Base-by-base conservation (phyloP, 2,888 invertebrate species). In the Zhuqinia jingwanae region DNA sequence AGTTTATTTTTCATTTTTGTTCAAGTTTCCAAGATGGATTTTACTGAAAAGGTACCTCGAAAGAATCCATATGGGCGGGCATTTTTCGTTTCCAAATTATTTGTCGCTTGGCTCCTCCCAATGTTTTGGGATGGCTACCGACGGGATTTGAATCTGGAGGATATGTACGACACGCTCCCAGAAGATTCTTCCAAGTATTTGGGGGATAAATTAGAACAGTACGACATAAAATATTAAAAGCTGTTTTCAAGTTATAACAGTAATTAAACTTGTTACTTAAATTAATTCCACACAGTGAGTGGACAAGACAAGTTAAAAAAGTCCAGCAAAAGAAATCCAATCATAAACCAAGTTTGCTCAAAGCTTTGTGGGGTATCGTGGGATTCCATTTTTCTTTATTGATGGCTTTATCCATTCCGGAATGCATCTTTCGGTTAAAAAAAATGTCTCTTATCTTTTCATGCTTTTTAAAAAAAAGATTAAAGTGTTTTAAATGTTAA, bases 91-190 rank as follows among this genome's bases (percentile, higher is more conserved):
- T 95, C 95, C 1, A 93, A 95, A 87, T 92, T 95, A 47, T 92
- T 94, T 63, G 95, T 95, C 92, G 95, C 95, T 92, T 97, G 96
- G 95, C 95, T 96, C 83, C 93, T 96, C 91, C 95, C 95, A 3
- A 93, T 96, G 91, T 97, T 97, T 92, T 95, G 94, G 90, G 95
- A 95, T 91, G 97, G 97, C 2, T 75, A 65, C 25, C 94, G 93
- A 82, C 95, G 96, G 91, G 95, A 95, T 68, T 92, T 97, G 70
- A 95, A 95, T 89, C 94, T 95, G 70, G 93, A 94, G 25, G 97
- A 97, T 92, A 93, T 97, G 68, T 95, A 95, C 91, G 95, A 95
- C 90, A 95, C 96, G 0, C 93, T 95, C 77, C 93, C 93, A 56
- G 93, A 93, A 20, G 97, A 96, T 92, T 93, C 94, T 91, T 97